These are phyloP conservation scores for Chrysogorgia sp. DNA, from an alignment of 92 coral and sea anemone species.

Conservation along the genomic window DNA sequence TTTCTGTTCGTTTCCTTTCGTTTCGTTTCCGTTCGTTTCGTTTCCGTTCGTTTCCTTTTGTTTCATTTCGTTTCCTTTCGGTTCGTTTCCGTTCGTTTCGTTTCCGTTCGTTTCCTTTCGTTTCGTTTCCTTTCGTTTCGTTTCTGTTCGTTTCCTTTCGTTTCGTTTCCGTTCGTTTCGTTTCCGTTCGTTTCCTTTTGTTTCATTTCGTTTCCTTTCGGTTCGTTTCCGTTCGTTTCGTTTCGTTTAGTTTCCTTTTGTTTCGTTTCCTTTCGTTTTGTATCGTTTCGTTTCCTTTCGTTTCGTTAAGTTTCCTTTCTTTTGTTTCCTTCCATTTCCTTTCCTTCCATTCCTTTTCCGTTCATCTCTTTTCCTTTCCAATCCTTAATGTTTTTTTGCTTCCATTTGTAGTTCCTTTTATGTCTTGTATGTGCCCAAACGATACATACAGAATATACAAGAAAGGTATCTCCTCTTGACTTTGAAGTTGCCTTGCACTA, in stretches of 20 bases:
- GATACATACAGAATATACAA: constrained; percentile 97
- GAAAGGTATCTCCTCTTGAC: constrained; percentile 62
- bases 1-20: background rate
- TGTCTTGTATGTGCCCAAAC: constrained; percentile 99
- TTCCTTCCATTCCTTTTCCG: background rate
- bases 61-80: background rate
- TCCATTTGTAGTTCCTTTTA: constrained; percentile 78
- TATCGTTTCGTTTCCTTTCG: no score
- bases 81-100: background rate
- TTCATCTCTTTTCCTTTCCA: background rate
- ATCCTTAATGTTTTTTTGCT: background rate
- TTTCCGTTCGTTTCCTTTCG: background rate
- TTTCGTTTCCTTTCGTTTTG: no score
- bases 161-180: background rate
- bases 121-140: background rate
- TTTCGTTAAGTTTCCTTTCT: no score
- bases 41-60: no score
- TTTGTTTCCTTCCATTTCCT: background rate
- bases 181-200: background rate
- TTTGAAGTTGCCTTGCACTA: no score
- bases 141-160: background rate
- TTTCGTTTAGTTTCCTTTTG: no score
- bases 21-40: background rate
- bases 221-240: background rate
- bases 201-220: background rate